phyloP scores from a whole-genome alignment of 2,797 vertebrate species.

The Hypotaenidia philippensis region DNA sequence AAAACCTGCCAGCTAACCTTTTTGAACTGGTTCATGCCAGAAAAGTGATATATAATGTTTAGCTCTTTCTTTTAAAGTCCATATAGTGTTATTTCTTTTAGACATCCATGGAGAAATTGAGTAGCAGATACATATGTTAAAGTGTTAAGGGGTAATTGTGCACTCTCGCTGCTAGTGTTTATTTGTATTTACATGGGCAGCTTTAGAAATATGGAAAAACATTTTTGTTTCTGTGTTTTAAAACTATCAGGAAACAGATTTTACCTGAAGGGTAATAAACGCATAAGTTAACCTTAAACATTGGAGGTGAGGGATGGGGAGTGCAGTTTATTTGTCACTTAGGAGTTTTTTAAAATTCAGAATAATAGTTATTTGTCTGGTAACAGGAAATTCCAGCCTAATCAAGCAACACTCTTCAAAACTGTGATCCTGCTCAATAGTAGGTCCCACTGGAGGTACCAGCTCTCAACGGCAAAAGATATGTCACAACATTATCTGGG shows the following conservation, averaged over 20 bases:
- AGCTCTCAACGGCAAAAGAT: background rate
- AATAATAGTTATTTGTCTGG: background rate
- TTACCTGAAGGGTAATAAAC: background rate
- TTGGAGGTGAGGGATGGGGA: fast-evolving
- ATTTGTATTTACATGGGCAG: background rate
- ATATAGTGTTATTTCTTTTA: background rate
- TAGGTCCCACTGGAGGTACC: background rate
- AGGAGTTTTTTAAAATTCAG: background rate
- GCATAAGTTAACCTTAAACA: background rate
- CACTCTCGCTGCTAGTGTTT: background rate
- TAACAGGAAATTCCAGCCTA: background rate
- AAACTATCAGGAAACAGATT: background rate
- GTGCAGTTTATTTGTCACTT: background rate
- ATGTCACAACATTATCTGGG: background rate
- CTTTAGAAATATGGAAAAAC: background rate
- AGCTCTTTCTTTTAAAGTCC: background rate
- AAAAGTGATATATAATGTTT: background rate
- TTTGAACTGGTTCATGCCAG: background rate
- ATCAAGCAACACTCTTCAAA: background rate
- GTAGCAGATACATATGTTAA: background rate
- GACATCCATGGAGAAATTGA: background rate
- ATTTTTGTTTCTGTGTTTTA: background rate
- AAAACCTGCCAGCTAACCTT: background rate
- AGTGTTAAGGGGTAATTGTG: background rate
- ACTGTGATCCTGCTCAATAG: background rate